A percentile compares a stretch with the other conserved stretches of the same genome.
These are phyloP conservation scores for Glaucomys volans DNA, from an alignment of 2,113 vertebrate species.

Conservation along the genomic window DNA sequence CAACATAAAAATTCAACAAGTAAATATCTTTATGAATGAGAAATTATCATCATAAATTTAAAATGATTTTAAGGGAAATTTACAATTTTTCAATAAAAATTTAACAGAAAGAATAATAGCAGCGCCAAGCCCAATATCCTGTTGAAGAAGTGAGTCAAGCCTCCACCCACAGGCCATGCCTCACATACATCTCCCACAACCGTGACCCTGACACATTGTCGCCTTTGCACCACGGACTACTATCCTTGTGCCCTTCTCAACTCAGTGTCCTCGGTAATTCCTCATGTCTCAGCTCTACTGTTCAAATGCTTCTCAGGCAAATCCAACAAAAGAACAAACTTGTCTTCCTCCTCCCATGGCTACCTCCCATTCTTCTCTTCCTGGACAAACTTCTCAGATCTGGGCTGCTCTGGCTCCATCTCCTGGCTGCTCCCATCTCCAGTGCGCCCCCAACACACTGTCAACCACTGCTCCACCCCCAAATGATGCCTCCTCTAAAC, in stretches of 20 bases:
- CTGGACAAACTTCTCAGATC: background rate
- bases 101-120: background rate
- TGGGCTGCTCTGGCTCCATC: background rate
- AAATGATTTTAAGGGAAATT: background rate
- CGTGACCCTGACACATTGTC: background rate
- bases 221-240: background rate
- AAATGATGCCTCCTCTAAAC: background rate
- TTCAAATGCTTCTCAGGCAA: background rate
- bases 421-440: background rate
- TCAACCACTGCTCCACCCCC: background rate
- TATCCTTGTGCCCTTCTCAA: too few species aligned
- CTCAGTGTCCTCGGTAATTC: background rate
- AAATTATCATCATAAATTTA: background rate
- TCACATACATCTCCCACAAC: background rate
- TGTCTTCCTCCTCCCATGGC: background rate
- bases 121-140: background rate
- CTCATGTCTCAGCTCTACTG: background rate
- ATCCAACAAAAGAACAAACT: background rate
- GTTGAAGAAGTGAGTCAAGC: rapidly evolving
- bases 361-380: background rate
- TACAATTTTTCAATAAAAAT: conserved; percentile 19
- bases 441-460: background rate
- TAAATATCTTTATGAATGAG: background rate
- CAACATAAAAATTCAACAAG: background rate
- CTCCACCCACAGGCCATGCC: background rate